Conservation (phyloP, 2,797 vertebrate species). For the Ctenopoma kingsleyae region DNA sequence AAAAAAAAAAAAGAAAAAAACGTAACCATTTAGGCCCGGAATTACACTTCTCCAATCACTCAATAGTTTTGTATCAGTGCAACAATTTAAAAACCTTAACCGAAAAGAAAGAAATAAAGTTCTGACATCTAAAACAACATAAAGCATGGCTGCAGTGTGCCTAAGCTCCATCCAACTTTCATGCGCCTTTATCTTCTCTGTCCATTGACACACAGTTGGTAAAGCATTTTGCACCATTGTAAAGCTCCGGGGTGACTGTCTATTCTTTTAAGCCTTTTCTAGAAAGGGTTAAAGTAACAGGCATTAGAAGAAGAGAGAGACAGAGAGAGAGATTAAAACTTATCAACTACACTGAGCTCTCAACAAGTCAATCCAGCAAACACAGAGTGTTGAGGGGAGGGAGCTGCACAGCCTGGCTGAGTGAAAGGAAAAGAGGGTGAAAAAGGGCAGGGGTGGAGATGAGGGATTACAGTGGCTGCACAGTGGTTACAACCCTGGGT, state of each 20-base stretch:
- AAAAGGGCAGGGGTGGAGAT: constrained; percentile 51
- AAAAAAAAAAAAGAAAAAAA: constrained; percentile 46
- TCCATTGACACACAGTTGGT: not conserved
- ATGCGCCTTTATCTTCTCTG: not conserved
- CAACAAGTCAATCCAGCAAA: constrained; percentile 59
- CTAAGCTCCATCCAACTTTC: not conserved
- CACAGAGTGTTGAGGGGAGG: constrained; percentile 28
- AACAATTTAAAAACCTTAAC: not conserved
- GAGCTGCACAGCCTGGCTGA: constrained; percentile 52
- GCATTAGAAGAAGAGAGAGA: constrained; percentile 24
- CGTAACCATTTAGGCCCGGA: constrained; percentile 66
- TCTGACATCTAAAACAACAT: not conserved
- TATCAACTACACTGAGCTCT: constrained; percentile 53
- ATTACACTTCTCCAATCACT: constrained; percentile 13
- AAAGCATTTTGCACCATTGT: constrained; percentile 11
- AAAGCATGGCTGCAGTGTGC: not conserved
- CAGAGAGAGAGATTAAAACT: constrained; percentile 48
- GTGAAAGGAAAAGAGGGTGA: constrained; percentile 54
- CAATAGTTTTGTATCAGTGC: not conserved
- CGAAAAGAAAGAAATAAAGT: not conserved
- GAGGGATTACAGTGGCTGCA: constrained; percentile 56
- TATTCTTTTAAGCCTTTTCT: constrained; percentile 21
- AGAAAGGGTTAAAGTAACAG: constrained; percentile 38
- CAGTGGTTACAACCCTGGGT: constrained; percentile 53
- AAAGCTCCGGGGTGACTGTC: constrained; percentile 15